Base-by-base conservation (phyloP, 2,888 invertebrate genomes). In the Caenorhabditis sp. region DNA sequence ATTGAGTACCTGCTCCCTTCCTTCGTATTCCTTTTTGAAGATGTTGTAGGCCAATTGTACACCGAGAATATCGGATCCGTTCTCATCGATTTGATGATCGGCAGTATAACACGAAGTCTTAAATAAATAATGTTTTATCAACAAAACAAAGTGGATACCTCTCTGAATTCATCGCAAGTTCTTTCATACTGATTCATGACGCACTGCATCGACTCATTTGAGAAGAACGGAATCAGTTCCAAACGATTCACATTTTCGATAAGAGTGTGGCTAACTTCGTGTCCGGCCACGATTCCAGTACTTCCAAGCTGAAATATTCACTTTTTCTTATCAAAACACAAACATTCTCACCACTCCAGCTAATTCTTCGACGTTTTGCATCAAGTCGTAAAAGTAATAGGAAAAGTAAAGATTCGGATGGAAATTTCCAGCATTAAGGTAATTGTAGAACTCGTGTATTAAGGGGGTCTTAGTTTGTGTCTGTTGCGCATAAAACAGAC, bases 291-390 rank as follows among this genome's bases (percentile, higher is more conserved):
- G 6, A n/a, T 46, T 26, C 62, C 62, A 15, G 48, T 41, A 35
- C 20, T 24, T 15, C 62, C 62, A 8, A 63, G 24, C 62, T 63
- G 15, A 43, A 63, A 63, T n/a, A n/a, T n/a, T n/a, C n/a, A n/a
- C n/a, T n/a, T n/a, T n/a, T n/a, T n/a, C n/a, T n/a, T 9, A 30
- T 5, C 6, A 30, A 30, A 30, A 30, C 30, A 7, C 6, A 9
- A 9, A 30, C 30, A 30, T 30, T 30, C 30, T 30, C 30, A 30
- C 30, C 30, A 30, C 5, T 30, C 6, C 30, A 30, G 30, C 5
- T n/a, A n/a, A n/a, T n/a, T n/a, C n/a, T n/a, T n/a, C n/a, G n/a
- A n/a, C n/a, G n/a, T n/a, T n/a, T n/a, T n/a, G n/a, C n/a, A n/a
- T n/a, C n/a, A n/a, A n/a, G n/a, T n/a, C n/a, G n/a, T n/a, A n/a